Evolutionary conservation across 2,797 vertebrate species (phyloP), one percentile per base, ranked within the genome.

Genomic region (Fistularia tabacaria): DNA sequence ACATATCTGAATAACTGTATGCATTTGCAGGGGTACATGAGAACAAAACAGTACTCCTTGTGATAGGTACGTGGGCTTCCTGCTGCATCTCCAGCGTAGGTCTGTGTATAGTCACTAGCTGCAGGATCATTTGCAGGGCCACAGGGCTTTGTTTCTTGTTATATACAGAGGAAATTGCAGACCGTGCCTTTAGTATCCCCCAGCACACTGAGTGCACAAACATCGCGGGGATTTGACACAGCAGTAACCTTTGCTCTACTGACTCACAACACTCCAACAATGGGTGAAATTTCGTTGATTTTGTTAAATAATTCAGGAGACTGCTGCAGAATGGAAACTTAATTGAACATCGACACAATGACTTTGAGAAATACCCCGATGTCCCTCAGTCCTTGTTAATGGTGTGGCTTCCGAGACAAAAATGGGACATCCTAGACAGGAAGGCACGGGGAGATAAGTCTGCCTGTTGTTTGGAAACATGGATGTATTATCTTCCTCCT

Each of bases 391-490:
- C 38, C 46, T 13, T 56, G 50, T 49, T 78, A 64, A 72, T 46
- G 49, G 49, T 36, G 41, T 25, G 39, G 64, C 68, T 45, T 72
- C 36, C 10, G 58, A 69, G 60, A 48, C 54, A 62, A 25, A 25
- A 57, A 50, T 63, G 61, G 66, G 76, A 85, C 71, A 74, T 82
- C 73, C 79, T 76, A 70, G 56, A 75, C 81, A 71, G 74, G 80
- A 74, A 80, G 72, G 39, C 59, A 46, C 3, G 48, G 9, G 10
- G 59, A 71, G 83, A 89, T 88, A 83, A 85, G 72, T 62, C 52
- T 8, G 56, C 54, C 47, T 46, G 79, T 73, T 85, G 79, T 86
- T 86, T 82, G 66, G 77, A 62, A 84, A 85, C 81, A 80, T 56
- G 64, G 54, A 71, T 59, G 76, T 76, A 78, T 81, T 73, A 11